phyloP scores from a whole-genome alignment of 2,113 vertebrate species.

The Platysteira castanea region DNA sequence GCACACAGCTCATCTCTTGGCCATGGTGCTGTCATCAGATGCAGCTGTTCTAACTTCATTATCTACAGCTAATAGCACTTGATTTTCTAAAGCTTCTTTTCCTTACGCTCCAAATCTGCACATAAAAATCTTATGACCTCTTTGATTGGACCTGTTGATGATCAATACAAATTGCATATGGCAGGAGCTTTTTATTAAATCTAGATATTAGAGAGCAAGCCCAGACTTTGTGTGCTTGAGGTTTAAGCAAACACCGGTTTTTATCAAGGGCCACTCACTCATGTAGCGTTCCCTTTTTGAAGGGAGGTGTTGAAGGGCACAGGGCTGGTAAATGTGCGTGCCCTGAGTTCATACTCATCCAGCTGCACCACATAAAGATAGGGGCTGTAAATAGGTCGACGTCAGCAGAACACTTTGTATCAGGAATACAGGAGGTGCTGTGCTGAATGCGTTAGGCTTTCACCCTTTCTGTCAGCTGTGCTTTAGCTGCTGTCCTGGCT shows the following conservation, averaged over 20 bases:
- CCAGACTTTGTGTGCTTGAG: not conserved
- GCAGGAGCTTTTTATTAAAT: not conserved
- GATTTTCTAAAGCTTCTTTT: not conserved
- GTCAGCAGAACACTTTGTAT: not conserved
- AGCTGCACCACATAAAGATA: not conserved
- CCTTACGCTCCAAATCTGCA: fast-evolving
- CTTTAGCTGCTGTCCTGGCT: not conserved
- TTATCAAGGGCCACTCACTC: not conserved
- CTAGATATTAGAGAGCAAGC: not conserved
- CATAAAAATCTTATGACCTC: not conserved
- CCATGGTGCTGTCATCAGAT: not conserved
- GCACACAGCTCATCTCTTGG: not conserved
- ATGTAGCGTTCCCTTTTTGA: not conserved
- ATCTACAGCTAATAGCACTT: not conserved
- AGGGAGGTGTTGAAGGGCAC: not conserved
- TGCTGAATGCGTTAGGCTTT: not conserved
- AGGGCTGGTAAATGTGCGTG: fast-evolving
- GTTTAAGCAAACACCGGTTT: not conserved
- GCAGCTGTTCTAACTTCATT: not conserved
- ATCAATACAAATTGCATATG: not conserved
- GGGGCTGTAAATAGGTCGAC: not conserved
- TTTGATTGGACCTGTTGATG: not conserved
- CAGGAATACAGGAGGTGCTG: not conserved
- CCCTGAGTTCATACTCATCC: fast-evolving
- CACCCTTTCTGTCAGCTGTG: not conserved